Conservation (phyloP, 2,113 vertebrate species). For the Gallinago media region DNA sequence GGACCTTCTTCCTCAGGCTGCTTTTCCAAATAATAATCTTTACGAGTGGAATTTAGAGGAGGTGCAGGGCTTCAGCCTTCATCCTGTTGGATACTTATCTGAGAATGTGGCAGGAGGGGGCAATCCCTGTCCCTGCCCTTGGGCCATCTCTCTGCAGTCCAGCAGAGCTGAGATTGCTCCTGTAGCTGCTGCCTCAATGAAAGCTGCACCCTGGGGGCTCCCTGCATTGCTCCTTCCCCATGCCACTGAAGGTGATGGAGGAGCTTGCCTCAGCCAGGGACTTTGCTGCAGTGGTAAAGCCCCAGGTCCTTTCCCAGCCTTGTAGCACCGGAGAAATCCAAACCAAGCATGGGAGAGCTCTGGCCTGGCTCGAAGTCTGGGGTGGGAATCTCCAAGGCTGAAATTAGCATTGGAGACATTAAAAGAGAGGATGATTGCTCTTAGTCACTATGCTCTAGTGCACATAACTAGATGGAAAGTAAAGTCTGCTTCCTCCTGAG, state of each 20-base stretch:
- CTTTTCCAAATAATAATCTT: background rate
- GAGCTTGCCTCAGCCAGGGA: background rate
- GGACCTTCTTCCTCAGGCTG: background rate
- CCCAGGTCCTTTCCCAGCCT: background rate
- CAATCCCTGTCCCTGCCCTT: background rate
- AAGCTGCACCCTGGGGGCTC: background rate
- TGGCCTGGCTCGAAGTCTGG: background rate
- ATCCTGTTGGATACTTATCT: background rate
- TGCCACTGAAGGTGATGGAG: background rate
- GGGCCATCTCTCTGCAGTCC: background rate
- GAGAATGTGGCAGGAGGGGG: background rate
- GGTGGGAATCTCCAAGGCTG: background rate
- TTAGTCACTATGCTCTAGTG: background rate
- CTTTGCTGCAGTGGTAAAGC: background rate
- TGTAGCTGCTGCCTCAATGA: background rate
- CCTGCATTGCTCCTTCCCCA: background rate
- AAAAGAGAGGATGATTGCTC: background rate
- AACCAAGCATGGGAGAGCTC: background rate
- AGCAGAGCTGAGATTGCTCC: background rate
- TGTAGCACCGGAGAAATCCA: rapidly evolving
- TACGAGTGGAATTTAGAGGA: background rate
- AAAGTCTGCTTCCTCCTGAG: background rate
- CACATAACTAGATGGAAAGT: background rate
- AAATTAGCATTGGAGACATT: background rate
- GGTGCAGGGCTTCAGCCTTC: background rate